Evolutionary conservation across 2,113 vertebrate genomes (phyloP).

Genomic region (Gallinago undulata): DNA sequence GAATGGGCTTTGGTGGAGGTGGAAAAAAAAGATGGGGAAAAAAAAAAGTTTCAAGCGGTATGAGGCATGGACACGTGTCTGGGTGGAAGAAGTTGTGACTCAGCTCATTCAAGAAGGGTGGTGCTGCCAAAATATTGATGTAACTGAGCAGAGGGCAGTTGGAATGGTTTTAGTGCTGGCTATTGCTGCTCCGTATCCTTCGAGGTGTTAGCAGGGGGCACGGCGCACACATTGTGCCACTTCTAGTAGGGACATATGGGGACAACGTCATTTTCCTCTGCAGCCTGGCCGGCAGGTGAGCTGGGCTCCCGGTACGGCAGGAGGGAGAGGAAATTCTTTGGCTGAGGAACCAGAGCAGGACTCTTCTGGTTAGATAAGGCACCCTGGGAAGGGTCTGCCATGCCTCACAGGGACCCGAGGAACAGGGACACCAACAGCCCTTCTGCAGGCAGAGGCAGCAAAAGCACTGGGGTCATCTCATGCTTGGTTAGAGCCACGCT

Average conservation of each 20-base stretch:
- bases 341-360: neutral
- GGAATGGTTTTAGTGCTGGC: neutral
- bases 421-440: neutral
- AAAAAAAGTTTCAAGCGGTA: neutral
- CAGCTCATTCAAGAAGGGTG: neutral
- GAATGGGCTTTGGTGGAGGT: neutral
- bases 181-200: neutral
- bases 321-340: neutral
- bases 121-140: neutral
- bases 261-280: neutral
- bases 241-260: neutral
- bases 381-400: neutral
- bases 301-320: fast-evolving
- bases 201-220: neutral
- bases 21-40: neutral
- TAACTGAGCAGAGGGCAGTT: neutral
- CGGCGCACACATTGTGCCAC: neutral
- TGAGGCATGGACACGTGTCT: neutral
- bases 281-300: neutral
- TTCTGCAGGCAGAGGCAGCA: neutral
- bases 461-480: fast-evolving
- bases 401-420: neutral
- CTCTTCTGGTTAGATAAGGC: neutral
- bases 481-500: neutral
- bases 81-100: neutral